These are phyloP conservation scores for Tichodroma muraria DNA, from an alignment of 2,113 vertebrate species.

Conservation along the genomic window DNA sequence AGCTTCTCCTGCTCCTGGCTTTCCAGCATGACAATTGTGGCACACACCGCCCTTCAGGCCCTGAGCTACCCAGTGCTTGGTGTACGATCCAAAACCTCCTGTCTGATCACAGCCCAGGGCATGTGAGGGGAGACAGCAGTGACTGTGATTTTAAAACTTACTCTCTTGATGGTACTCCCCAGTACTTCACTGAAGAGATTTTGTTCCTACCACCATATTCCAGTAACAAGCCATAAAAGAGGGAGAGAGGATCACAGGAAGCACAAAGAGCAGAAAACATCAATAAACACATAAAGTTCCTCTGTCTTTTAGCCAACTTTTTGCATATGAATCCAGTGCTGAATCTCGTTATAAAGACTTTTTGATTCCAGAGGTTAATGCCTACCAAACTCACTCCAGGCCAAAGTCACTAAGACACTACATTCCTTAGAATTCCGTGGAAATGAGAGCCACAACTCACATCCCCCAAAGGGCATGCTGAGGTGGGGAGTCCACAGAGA, in stretches of 20 bases:
- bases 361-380: neutral
- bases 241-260: neutral
- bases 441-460: neutral
- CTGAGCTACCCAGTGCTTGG: accelerated
- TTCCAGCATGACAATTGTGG: neutral
- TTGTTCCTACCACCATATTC: neutral
- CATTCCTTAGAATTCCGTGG: neutral
- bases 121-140: neutral
- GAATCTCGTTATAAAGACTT: neutral
- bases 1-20: neutral
- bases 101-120: neutral
- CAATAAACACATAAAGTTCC: neutral
- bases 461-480: neutral
- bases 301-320: neutral
- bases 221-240: neutral
- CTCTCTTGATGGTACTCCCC: neutral
- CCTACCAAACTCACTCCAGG: neutral
- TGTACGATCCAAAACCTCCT: neutral
- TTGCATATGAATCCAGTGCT: neutral
- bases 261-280: neutral
- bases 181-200: neutral
- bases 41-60: accelerated
- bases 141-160: neutral
- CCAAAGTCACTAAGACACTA: neutral
- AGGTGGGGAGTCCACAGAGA: neutral